Percentiles rank a stretch among this genome's conserved stretches.
Conservation (phyloP, 2,113 vertebrate species). For the Melanostigma gelatinosum region DNA sequence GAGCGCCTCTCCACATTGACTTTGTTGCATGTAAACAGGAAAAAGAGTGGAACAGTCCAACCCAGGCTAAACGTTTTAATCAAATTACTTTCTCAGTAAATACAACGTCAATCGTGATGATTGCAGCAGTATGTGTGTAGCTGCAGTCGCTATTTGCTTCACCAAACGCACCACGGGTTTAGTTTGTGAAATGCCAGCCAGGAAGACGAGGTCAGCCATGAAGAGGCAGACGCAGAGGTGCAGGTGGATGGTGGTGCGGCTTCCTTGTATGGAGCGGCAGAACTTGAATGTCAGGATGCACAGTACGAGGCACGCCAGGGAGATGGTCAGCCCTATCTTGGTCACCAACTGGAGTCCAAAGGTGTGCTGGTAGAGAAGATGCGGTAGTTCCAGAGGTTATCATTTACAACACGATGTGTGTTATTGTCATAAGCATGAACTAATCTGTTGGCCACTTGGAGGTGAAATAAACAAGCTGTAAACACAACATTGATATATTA, state of each 20-base stretch:
- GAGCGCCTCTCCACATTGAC: not conserved
- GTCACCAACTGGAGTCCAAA: constrained; percentile 83
- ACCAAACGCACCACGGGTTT: constrained; percentile 61
- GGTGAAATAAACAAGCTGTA: not conserved
- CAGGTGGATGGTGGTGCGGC: constrained; percentile 90
- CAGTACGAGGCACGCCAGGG: constrained; percentile 84
- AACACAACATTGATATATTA: not conserved
- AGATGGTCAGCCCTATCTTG: constrained; percentile 84
- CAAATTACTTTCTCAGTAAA: not conserved
- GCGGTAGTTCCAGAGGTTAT: rapidly evolving
- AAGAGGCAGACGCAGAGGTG: constrained; percentile 90
- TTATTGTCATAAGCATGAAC: not conserved
- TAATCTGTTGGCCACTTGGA: not conserved
- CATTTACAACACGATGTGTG: not conserved
- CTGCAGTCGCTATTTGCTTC: constrained; percentile 23
- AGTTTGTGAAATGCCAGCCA: constrained; percentile 81
- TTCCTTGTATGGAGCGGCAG: constrained; percentile 87
- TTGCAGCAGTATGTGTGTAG: not conserved
- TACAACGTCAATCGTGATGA: not conserved
- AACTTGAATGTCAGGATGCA: constrained; percentile 88
- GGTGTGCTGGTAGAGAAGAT: constrained; percentile 71
- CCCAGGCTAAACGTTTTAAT: not conserved
- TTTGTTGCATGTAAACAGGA: constrained; percentile 12
- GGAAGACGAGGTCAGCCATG: constrained; percentile 86
- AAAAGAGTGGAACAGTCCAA: not conserved